These are phyloP conservation scores for Corythornis cristatus DNA, from an alignment of 2,113 vertebrate species.

Conservation along the genomic window DNA sequence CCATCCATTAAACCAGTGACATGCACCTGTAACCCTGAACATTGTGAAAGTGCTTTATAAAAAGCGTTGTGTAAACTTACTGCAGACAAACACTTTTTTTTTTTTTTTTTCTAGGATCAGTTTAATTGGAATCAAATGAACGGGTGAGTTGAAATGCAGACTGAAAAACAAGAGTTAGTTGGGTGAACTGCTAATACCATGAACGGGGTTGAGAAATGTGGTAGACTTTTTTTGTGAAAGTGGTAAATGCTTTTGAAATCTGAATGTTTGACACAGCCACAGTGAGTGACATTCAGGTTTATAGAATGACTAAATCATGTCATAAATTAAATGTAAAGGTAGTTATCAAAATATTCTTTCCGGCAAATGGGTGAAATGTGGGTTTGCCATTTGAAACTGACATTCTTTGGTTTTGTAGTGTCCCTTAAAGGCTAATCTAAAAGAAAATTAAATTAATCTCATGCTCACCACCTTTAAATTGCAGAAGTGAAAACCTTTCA, in stretches of 20 bases:
- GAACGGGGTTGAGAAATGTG: neutral
- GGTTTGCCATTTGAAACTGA: neutral
- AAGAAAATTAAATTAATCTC: slow-evolving; percentile 62
- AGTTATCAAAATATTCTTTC: slow-evolving; percentile 12
- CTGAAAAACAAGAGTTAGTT: neutral
- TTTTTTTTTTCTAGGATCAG: neutral
- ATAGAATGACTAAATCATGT: neutral
- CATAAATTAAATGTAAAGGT: slow-evolving; percentile 24
- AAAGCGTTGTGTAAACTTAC: neutral
- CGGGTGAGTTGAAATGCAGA: neutral
- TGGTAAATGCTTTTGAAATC: neutral
- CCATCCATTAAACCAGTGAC: neutral
- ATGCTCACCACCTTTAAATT: slow-evolving; percentile 41
- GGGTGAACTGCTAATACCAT: neutral
- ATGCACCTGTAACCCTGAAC: neutral
- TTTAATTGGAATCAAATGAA: slow-evolving; percentile 4
- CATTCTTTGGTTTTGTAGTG: slow-evolving; percentile 17
- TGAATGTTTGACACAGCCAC: neutral
- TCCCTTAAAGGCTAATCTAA: slow-evolving; percentile 43
- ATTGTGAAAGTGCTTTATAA: neutral
- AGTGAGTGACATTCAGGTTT: neutral
- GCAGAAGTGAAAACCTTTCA: slow-evolving; percentile 48
- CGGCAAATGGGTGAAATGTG: neutral
- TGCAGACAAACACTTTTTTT: neutral
- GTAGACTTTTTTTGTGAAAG: neutral